Conservation (phyloP, 1,140 invertebrate species). For the Zaprionus tsacasi region DNA sequence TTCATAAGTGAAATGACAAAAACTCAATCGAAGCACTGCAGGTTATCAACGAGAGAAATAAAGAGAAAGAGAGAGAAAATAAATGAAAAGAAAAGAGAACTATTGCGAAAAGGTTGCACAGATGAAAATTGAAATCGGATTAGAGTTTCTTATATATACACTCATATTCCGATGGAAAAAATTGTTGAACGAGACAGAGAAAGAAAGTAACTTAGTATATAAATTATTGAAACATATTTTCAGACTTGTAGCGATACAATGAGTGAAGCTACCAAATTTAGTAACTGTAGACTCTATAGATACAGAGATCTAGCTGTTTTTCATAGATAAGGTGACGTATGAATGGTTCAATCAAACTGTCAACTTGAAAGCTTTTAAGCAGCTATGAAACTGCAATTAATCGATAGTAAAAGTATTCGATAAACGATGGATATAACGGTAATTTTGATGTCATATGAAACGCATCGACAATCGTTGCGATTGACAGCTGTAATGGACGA, state of each 20-base stretch:
- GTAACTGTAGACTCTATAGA: background rate
- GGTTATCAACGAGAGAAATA: background rate
- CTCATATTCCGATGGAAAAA: too few relatives aligned
- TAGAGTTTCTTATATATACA: too few relatives aligned
- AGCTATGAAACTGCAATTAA: background rate
- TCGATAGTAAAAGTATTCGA: conserved; percentile 3
- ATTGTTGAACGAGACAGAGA: too few relatives aligned
- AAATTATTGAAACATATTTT: background rate
- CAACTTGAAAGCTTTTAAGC: background rate
- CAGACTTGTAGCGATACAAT: background rate
- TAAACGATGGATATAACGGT: background rate
- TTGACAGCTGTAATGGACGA: background rate
- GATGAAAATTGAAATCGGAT: too few relatives aligned
- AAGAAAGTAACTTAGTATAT: background rate
- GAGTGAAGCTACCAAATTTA: background rate
- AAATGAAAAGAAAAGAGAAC: background rate
- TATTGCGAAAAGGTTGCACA: too few relatives aligned
- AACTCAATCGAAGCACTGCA: background rate
- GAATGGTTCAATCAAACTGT: background rate
- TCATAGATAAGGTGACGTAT: background rate
- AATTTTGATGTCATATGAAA: background rate
- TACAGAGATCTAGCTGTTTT: background rate
- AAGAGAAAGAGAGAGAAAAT: background rate
- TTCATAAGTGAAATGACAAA: conserved; percentile 14
- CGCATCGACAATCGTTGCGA: background rate